Evolutionary conservation across 2,888 invertebrate species (phyloP).

Genomic region (Macropis europaea): DNA sequence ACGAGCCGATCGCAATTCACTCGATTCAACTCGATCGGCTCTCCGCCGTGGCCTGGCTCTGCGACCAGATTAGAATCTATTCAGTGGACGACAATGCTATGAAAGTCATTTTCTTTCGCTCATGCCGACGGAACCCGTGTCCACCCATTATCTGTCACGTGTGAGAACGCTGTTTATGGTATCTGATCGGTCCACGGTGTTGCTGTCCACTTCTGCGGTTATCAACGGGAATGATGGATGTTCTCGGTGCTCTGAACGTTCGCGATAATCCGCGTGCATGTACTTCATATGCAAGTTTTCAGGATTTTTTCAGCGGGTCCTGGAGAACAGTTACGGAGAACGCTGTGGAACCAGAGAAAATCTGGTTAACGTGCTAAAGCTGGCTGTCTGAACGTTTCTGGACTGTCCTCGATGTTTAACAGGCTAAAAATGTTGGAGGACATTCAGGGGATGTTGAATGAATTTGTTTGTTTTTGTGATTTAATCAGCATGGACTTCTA

Average conservation of each 20-base stretch:
- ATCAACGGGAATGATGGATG: conserved; percentile 38
- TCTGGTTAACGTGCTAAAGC: no score
- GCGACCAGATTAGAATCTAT: conserved; percentile 22
- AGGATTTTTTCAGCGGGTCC: no score
- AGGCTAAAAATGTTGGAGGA: no score
- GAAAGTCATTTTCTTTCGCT: conserved; percentile 43
- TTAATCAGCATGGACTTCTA: no score
- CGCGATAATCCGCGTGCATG: background rate
- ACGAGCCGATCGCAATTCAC: conserved; percentile 27
- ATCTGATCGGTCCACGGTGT: conserved; percentile 39
- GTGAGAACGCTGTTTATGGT: conserved; percentile 36
- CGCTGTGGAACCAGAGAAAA: no score
- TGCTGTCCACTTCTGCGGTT: conserved; percentile 38
- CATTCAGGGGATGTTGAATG: no score
- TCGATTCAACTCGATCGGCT: conserved; percentile 29
- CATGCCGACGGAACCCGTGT: conserved; percentile 36
- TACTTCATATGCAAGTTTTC: no score
- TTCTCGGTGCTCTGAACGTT: conserved; percentile 10
- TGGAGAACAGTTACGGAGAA: no score
- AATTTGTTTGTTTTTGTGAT: no score
- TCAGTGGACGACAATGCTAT: conserved; percentile 34
- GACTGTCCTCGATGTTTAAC: no score
- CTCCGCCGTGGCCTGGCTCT: conserved; percentile 3
- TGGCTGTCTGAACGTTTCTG: no score
- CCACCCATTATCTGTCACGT: conserved; percentile 39